Base-by-base conservation (phyloP, 2,797 vertebrate species). In the Pterois miles region DNA sequence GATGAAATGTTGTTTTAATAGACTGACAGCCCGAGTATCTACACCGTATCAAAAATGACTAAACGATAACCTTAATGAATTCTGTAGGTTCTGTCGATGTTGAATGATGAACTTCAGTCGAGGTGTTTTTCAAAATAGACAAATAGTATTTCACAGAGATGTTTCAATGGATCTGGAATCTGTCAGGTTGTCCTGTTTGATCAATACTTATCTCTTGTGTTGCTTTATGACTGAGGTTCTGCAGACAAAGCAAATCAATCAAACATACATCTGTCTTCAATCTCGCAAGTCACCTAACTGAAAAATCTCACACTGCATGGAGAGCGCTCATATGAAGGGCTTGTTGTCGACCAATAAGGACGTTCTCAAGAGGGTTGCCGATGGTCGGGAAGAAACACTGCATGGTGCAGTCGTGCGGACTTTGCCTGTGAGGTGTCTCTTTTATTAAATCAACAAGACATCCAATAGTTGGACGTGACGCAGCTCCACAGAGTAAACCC, bases 391-490 rank as follows among this genome's bases (percentile, higher is more conserved):
- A 75, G 70, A 73, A 63, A 59, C 71, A 79, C 16, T 6, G 29
- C 64, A 23, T 1, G 43, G 22, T 54, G 72, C 38, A 60, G 38
- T 10, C 1, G 4, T 14, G 58, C 43, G 60, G 82, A 79, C 78
- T 68, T 48, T 22, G 79, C 46, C 77, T 70, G 58, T 0, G 14
- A 70, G 70, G 63, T 25, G 43, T 74, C 66, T 85, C 67, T 86
- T 62, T 86, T 84, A 87, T 92, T 84, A 78, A 90, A 88, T 88
- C 81, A 88, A 87, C 68, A 75, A 74, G 67, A 68, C 73, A 48
- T 80, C 65, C 79, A 38, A 52, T 57, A 43, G 69, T 56, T 46
- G 53, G 66, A 59, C 69, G 12, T 43, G 76, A 83, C 5, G 34
- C 50, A 4, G 59, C 76, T 29, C 40, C 50, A 60, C 70, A 20